Conservation (phyloP, 2,888 invertebrate genomes). For the Neria commutata region DNA sequence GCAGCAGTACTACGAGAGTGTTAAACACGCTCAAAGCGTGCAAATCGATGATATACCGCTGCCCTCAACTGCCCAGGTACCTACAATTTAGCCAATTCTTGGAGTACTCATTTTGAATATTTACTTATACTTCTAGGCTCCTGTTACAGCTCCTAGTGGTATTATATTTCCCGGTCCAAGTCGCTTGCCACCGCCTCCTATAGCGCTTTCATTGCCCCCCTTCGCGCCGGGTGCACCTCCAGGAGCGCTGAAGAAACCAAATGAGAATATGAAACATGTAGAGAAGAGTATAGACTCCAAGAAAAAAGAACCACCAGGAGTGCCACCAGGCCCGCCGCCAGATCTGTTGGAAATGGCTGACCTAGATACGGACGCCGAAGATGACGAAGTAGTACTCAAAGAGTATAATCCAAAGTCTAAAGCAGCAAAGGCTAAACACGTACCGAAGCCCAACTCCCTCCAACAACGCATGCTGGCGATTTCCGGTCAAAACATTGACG, state of each 20-base stretch:
- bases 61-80: constrained; percentile 63
- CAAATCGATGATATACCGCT: constrained; percentile 95
- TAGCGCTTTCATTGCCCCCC: constrained; percentile 55
- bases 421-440: constrained; percentile 45
- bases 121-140: not conserved
- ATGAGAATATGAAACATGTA: constrained; percentile 61
- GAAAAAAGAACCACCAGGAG: constrained; percentile 78
- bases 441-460: constrained; percentile 73
- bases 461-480: constrained; percentile 88
- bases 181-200: constrained; percentile 56
- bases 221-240: constrained; percentile 69
- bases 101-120: not conserved
- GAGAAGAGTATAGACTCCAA: constrained; percentile 51
- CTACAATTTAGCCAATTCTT: not conserved
- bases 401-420: constrained; percentile 42
- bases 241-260: constrained; percentile 77
- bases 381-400: constrained; percentile 52
- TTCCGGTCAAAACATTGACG: constrained; percentile 89
- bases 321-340: constrained; percentile 84
- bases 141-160: not conserved
- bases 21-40: constrained; percentile 93
- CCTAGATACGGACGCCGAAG: constrained; percentile 63
- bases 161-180: constrained; percentile 45
- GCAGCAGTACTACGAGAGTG: constrained; percentile 92
- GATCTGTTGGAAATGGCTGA: constrained; percentile 72